phyloP scores from a whole-genome alignment of 2,113 vertebrate genomes.

The Bujurquina vittata region DNA sequence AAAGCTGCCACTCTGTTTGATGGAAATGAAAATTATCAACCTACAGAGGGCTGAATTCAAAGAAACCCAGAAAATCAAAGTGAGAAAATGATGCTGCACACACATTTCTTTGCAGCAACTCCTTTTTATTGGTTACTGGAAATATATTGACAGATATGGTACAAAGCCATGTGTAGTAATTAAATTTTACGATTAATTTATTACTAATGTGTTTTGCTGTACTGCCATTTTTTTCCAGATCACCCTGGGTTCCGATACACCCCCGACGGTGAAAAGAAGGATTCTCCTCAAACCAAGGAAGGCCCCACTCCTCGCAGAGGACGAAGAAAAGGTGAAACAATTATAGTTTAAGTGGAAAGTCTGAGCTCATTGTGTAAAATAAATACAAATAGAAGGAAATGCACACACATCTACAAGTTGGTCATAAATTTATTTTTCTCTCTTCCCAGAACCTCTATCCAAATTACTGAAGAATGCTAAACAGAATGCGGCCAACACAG shows the following conservation, averaged over 20 bases:
- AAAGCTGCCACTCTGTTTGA: too few relatives aligned
- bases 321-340: conserved; percentile 89
- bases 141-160: too few relatives aligned
- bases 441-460: conserved; percentile 89
- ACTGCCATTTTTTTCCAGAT: conserved; percentile 77
- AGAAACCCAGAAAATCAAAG: too few relatives aligned
- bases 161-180: too few relatives aligned
- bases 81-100: too few relatives aligned
- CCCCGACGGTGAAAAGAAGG: conserved; percentile 84
- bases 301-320: conserved; percentile 84
- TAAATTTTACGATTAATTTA: neutral
- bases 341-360: neutral
- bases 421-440: neutral
- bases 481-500: conserved; percentile 85
- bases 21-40: too few relatives aligned
- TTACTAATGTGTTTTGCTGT: neutral
- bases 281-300: conserved; percentile 81
- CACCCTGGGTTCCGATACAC: conserved; percentile 92
- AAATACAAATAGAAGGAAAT: neutral
- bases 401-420: neutral
- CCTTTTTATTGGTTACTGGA: too few relatives aligned
- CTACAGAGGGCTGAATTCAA: too few relatives aligned
- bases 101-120: too few relatives aligned
- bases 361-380: neutral
- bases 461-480: conserved; percentile 91